phyloP scores from a whole-genome alignment of 2,888 invertebrate genomes.

The Luperina testacea region DNA sequence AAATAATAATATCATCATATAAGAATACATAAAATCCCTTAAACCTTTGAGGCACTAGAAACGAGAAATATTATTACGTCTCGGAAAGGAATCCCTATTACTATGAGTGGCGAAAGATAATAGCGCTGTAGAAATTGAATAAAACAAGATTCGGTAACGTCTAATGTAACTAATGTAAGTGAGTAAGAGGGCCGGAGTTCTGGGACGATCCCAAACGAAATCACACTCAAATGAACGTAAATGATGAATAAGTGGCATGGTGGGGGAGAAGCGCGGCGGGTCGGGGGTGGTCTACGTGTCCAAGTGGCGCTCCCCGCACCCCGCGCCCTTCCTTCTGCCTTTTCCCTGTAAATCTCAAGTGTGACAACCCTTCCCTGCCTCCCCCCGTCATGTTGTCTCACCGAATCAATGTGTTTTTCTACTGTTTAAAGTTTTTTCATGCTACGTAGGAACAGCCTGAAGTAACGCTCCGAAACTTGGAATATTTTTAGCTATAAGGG shows the following conservation, averaged over 20 bases:
- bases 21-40: conserved; percentile 61
- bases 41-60: conserved; percentile 73
- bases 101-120: conserved; percentile 83
- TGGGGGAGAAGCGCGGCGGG: conserved; percentile 68
- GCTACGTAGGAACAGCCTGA: conserved; percentile 29
- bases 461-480: conserved; percentile 6
- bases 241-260: conserved; percentile 86
- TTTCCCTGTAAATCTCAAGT: conserved; percentile 83
- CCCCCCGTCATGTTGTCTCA: conserved; percentile 75
- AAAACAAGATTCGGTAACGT: conserved; percentile 83
- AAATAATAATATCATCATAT: conserved; percentile 54
- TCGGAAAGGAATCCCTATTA: conserved; percentile 79
- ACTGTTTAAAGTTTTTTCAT: conserved; percentile 73
- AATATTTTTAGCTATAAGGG: background rate
- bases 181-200: conserved; percentile 80
- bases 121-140: conserved; percentile 84
- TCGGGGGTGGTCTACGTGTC: conserved; percentile 82
- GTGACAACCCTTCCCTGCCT: conserved; percentile 79
- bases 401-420: conserved; percentile 74
- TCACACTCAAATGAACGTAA: conserved; percentile 88
- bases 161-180: conserved; percentile 85
- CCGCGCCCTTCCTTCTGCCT: conserved; percentile 70
- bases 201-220: conserved; percentile 85
- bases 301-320: conserved; percentile 78
- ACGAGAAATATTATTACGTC: conserved; percentile 78